Conservation (phyloP, 2,888 invertebrate species). For the Helleia helle region DNA sequence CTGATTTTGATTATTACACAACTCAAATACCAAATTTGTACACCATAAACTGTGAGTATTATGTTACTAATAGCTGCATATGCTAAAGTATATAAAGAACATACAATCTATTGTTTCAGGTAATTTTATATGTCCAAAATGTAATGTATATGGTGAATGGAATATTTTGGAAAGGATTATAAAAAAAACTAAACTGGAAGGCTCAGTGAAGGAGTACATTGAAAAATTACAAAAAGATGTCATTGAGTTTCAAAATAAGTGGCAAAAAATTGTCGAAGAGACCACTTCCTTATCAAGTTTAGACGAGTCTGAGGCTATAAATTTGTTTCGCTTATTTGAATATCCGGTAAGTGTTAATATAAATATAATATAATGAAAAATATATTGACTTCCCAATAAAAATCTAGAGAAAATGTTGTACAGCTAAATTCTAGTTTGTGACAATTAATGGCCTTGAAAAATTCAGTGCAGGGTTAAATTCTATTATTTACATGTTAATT, state of each 20-base stretch:
- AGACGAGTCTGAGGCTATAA: slow-evolving; percentile 47
- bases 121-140: slow-evolving; percentile 79
- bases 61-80: too few relatives aligned
- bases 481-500: too few relatives aligned
- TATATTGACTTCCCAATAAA: too few relatives aligned
- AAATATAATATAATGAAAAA: too few relatives aligned
- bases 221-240: slow-evolving; percentile 40
- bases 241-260: slow-evolving; percentile 53
- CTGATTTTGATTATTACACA: too few relatives aligned
- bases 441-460: too few relatives aligned
- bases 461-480: too few relatives aligned
- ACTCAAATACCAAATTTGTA: too few relatives aligned
- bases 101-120: slow-evolving; percentile 67
- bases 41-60: too few relatives aligned
- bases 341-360: slow-evolving; percentile 66
- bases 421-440: too few relatives aligned
- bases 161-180: slow-evolving; percentile 70
- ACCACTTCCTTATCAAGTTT: slow-evolving; percentile 58
- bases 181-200: slow-evolving; percentile 49
- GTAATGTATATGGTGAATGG: slow-evolving; percentile 80
- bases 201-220: slow-evolving; percentile 43
- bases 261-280: slow-evolving; percentile 53
- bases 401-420: too few relatives aligned
- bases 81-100: too few relatives aligned
- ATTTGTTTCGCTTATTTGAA: slow-evolving; percentile 70